A percentile compares a stretch with the other conserved stretches of the same genome.
Evolutionary conservation across 2,888 invertebrate species (phyloP).

Genomic region (Antheraea yamamai): DNA sequence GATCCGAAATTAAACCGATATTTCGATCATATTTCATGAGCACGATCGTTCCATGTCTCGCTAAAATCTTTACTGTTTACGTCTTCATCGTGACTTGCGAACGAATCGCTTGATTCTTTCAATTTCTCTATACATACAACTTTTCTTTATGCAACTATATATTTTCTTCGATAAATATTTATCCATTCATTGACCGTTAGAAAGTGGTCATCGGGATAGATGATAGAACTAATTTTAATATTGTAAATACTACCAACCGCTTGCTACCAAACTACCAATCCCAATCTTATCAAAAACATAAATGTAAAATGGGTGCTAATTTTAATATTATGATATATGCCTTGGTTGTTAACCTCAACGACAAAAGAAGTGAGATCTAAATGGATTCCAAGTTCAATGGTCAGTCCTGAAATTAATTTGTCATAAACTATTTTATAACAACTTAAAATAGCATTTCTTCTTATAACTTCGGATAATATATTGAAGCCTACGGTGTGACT

Average conservation of each 20-base stretch:
- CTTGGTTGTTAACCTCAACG: too few species aligned
- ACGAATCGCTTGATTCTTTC: not conserved
- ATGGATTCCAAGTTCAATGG: too few species aligned
- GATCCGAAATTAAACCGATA: slow-evolving; percentile 11
- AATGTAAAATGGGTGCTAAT: too few species aligned
- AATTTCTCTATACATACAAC: not conserved
- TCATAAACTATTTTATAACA: too few species aligned
- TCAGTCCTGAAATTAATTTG: too few species aligned
- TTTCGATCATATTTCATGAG: slow-evolving; percentile 13
- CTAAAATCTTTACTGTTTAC: slow-evolving; percentile 7
- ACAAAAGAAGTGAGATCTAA: too few species aligned
- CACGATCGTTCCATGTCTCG: not conserved
- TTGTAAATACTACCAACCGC: not conserved
- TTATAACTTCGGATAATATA: too few species aligned
- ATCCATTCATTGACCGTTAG: not conserved
- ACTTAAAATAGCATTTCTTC: too few species aligned
- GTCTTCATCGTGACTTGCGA: slow-evolving; percentile 2
- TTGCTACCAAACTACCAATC: too few species aligned
- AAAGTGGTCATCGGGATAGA: not conserved
- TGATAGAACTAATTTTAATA: not conserved
- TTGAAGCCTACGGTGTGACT: too few species aligned
- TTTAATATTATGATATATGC: too few species aligned
- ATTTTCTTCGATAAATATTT: not conserved
- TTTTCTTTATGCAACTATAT: not conserved
- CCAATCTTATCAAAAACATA: too few species aligned